Conservation (phyloP, 2,113 vertebrate genomes). For the Pampusana beccarii region DNA sequence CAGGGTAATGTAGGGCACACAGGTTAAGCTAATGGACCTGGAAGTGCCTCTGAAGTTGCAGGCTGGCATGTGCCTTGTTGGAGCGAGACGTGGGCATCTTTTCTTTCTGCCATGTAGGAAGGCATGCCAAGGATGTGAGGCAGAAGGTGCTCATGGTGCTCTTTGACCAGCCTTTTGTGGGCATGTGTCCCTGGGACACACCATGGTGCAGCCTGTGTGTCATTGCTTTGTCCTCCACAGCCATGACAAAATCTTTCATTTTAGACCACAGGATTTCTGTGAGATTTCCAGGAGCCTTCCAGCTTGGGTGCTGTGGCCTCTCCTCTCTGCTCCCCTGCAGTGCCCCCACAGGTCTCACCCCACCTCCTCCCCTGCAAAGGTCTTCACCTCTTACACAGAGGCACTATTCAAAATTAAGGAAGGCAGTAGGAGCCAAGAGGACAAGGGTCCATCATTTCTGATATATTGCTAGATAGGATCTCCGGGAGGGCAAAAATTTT, state of each 20-base stretch:
- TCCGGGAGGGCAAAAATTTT: background rate
- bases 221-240: background rate
- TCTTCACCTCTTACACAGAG: background rate
- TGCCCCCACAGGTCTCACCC: background rate
- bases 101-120: background rate
- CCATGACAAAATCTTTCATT: background rate
- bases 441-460: background rate
- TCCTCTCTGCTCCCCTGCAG: background rate
- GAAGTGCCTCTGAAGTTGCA: background rate
- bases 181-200: background rate
- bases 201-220: background rate
- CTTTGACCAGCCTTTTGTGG: background rate
- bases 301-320: background rate
- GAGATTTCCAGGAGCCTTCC: background rate
- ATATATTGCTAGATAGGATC: background rate
- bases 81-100: background rate
- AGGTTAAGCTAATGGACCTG: background rate
- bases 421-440: background rate
- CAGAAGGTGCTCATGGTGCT: background rate
- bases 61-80: accelerated
- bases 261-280: background rate
- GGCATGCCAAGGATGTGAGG: background rate
- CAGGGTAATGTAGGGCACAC: background rate
- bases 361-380: background rate
- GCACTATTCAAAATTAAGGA: background rate